Evolutionary conservation across 2,888 invertebrate species (phyloP), one percentile per base, ranked within the genome.

Genomic region (Chalcosyrphus nemorum): DNA sequence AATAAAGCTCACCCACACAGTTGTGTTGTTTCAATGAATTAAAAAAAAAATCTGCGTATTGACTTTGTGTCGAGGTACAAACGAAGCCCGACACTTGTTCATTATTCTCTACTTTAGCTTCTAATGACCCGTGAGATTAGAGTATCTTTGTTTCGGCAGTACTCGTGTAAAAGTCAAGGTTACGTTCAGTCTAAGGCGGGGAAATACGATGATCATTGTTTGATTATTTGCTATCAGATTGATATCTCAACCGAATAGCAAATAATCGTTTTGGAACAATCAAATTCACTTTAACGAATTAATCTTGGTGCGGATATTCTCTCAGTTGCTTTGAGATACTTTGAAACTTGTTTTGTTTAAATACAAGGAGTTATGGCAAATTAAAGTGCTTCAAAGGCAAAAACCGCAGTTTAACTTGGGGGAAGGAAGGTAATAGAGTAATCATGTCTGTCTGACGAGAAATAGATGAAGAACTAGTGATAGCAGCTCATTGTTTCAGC

Each of bases 51-150:
- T 27, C n/a, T 65, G 32, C 4, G 21, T 35, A 32, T 50, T 21
- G 21, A 35, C 19, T 50, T 17, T n/a, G n/a, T n/a, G n/a, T n/a
- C n/a, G n/a, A n/a, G n/a, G n/a, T n/a, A 27, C 63, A 74, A 74
- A 74, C 43, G 43, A 35, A 45, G 54, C 9, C 63, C 74, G 68
- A 45, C 54, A 38, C 47, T 35, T 27, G 15, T 63, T 35, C 24
- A 52, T 65, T 24, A 41, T 47, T 9, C n/a, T 9, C 13, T n/a
- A 4, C 41, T 80, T 45, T 15, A 43, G 9, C n/a, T 27, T 15
- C 50, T 75, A 74, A 74, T 74, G 61, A 68, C 21, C 61, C 59
- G 47, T 47, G 54, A 59, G 74, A 80, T 80, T 70, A 54, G 41
- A 61, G 61, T 24, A 47, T 29, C 63, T 70, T 75, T 75, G 81